Evolutionary conservation across 2,113 vertebrate species (phyloP).

Genomic region (Equus przewalskii): DNA sequence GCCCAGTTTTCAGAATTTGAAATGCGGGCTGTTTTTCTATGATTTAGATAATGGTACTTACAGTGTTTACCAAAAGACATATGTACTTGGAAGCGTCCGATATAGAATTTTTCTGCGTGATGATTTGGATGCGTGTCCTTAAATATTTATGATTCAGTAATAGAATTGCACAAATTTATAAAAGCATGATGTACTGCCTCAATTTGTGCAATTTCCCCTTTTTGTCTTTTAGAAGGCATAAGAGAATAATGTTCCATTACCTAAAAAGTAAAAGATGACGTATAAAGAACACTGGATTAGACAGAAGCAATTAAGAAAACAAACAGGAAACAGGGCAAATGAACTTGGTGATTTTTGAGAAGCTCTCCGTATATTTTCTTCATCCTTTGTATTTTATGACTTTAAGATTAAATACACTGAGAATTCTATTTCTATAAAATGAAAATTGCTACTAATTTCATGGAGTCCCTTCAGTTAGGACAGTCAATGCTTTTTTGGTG

Average conservation of each 20-base stretch:
- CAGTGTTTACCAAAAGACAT: constrained; percentile 60
- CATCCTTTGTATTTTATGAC: background rate
- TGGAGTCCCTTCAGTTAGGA: background rate
- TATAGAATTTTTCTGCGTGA: constrained; percentile 56
- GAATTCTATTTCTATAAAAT: constrained; percentile 25
- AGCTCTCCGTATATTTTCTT: background rate
- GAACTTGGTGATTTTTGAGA: background rate
- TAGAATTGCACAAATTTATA: constrained; percentile 66
- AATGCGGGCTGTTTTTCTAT: constrained; percentile 57
- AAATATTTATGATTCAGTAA: constrained; percentile 79
- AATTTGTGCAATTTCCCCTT: constrained; percentile 35
- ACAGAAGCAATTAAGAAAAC: constrained; percentile 68
- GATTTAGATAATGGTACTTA: constrained; percentile 69
- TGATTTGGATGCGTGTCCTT: constrained; percentile 53
- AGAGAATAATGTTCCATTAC: constrained; percentile 63
- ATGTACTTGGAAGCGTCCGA: constrained; percentile 41
- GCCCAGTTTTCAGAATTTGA: constrained; percentile 63
- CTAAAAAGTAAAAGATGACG: constrained; percentile 59
- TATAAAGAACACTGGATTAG: constrained; percentile 34
- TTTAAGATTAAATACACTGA: constrained; percentile 34
- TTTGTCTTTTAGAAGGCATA: background rate
- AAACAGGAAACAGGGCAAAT: constrained; percentile 41
- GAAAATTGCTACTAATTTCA: background rate
- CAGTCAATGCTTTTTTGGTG: background rate
- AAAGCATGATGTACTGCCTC: constrained; percentile 17